Base-by-base conservation (phyloP, 2,113 vertebrate species). In the Micromys minutus region DNA sequence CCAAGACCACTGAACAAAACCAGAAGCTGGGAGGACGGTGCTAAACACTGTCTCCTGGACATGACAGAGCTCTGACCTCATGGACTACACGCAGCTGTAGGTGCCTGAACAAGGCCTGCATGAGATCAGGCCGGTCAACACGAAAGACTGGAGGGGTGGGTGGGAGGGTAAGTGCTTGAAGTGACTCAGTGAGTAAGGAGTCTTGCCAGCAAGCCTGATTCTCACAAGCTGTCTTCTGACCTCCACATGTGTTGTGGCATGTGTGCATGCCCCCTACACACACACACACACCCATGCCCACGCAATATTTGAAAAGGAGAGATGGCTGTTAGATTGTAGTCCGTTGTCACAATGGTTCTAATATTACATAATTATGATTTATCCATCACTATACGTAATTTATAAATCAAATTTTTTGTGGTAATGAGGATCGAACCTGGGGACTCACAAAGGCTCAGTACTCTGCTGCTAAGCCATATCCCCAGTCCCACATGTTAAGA, bases 121-220 rank as follows among this genome's bases (percentile, higher is more conserved):
- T 39, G 52, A 83, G 55, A 83, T 61, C 55, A 7, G 29, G 55
- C 22, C 36, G 29, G 80, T 42, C 55, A 29, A 42, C 52, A 39
- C 5, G 10, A 52, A 39, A 26, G 36, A 4, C 10, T 7, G 36
- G 22, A 59, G 52, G 0, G 1, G 55, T 0, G n/a, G n/a, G n/a
- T n/a, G n/a, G n/a, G 79, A 21, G 24, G 22, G 22, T 26, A 39
- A 36, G 8, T 24, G 22, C 19, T 57, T 59, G 52, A 81, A 7
- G 24, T 61, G 55, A 29, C 80, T 83, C 55, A 29, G n/a, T 42
- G 52, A 5, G 19, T 22, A 57, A 24, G 36, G 36, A 57, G 19
- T 55, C 77, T 57, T 55, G 77, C 50, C 19, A 57, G 2, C 13
- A 42, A 39, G 21, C 5, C 77, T 39, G 36, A n/a, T 15, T n/a